Percentiles rank a stretch among this genome's conserved stretches.
Conservation (phyloP, 1,140 invertebrate genomes). For the Cyclina sinensis region DNA sequence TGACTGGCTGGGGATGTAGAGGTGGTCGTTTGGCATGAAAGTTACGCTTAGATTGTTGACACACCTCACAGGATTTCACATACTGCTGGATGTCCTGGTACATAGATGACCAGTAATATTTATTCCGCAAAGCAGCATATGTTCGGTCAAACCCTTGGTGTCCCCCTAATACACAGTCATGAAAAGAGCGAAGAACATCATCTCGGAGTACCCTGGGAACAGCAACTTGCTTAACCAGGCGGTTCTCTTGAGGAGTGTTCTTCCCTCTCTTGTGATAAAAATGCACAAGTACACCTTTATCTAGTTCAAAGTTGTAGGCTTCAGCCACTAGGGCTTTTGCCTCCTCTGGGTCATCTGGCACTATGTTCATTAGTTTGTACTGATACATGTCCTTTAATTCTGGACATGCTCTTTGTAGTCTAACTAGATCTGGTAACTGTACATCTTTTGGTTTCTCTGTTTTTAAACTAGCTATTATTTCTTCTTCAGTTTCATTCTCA, state of each 20-base stretch:
- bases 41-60: no score
- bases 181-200: constrained; percentile 40
- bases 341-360: background rate
- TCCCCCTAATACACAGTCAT: no score
- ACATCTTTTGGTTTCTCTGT: no score
- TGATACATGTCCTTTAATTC: no score
- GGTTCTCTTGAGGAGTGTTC: background rate
- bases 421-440: background rate
- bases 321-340: background rate
- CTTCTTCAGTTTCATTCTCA: no score
- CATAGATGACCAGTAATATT: no score
- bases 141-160: no score
- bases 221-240: constrained; percentile 22
- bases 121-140: no score
- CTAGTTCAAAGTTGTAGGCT: constrained; percentile 33
- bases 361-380: background rate
- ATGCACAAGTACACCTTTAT: constrained; percentile 60
- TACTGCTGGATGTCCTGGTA: constrained; percentile 55
- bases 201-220: constrained; percentile 41
- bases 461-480: no score
- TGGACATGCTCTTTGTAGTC: background rate
- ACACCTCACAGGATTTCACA: no score
- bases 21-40: no score
- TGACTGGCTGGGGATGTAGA: constrained; percentile 42
- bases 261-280: background rate